Percentiles rank a stretch among this genome's conserved stretches.
These are phyloP conservation scores for Hyperopisus bebe DNA, from an alignment of 2,113 vertebrate species.

Conservation along the genomic window DNA sequence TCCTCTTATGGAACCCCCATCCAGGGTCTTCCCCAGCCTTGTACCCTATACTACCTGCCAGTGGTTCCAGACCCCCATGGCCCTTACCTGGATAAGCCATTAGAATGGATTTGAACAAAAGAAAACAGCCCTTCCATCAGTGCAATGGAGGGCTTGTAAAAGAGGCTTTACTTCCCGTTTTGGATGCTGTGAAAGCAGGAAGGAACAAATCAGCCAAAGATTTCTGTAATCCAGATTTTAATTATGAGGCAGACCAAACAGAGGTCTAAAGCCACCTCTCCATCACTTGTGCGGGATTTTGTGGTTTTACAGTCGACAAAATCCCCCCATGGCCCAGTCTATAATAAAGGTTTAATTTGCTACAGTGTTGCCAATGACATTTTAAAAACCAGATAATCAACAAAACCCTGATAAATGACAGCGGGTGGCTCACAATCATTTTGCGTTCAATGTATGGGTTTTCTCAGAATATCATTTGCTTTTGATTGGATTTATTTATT, in stretches of 20 bases:
- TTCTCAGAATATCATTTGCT: background rate
- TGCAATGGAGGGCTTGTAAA: background rate
- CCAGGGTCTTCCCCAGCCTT: background rate
- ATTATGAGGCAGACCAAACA: background rate
- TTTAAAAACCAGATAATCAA: background rate
- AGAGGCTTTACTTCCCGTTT: background rate
- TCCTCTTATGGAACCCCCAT: background rate
- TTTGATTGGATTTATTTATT: background rate
- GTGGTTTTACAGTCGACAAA: background rate
- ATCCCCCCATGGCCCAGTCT: background rate
- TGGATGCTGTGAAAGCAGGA: background rate
- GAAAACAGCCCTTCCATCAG: background rate
- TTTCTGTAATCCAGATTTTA: background rate
- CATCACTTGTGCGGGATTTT: background rate
- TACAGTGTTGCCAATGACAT: background rate
- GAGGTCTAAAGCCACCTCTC: background rate
- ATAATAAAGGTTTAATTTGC: background rate
- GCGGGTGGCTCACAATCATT: background rate
- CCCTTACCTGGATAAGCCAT: too few relatives aligned
- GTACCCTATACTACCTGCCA: background rate
- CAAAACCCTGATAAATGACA: background rate
- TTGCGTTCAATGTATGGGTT: background rate
- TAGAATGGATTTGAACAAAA: background rate
- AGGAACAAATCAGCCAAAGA: background rate
- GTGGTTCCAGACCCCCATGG: too few relatives aligned